Conservation (phyloP, 2,797 vertebrate species). For the Mormyrus proboscirostris region DNA sequence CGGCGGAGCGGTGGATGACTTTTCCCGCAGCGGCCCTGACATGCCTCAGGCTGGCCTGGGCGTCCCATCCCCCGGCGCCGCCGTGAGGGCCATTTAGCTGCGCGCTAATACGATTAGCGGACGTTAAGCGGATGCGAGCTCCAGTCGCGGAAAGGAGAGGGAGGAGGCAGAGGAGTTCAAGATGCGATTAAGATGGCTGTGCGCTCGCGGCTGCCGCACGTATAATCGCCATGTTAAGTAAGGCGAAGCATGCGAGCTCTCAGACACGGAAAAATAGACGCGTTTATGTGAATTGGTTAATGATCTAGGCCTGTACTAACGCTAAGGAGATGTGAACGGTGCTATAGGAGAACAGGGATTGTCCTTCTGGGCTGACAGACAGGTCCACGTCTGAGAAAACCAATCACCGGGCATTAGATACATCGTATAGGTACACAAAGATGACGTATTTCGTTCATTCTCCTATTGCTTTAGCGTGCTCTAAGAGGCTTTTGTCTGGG, state of each 20-base stretch:
- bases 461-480: neutral
- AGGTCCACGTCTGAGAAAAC: constrained; percentile 37
- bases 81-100: constrained; percentile 77
- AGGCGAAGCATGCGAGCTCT: constrained; percentile 57
- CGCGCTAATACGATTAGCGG: constrained; percentile 72
- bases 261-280: constrained; percentile 63
- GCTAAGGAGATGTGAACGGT: constrained; percentile 50
- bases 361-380: constrained; percentile 18
- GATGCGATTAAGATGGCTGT: constrained; percentile 73
- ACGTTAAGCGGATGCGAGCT: constrained; percentile 76
- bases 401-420: neutral
- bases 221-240: constrained; percentile 31
- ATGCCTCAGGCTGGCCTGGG: constrained; percentile 86
- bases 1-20: constrained; percentile 35
- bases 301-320: constrained; percentile 60
- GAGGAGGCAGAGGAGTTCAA: constrained; percentile 50
- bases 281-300: constrained; percentile 65
- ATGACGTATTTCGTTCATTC: neutral
- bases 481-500: neutral
- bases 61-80: constrained; percentile 88
- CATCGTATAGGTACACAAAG: neutral
- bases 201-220: constrained; percentile 39
- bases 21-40: constrained; percentile 58
- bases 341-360: constrained; percentile 25
- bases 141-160: constrained; percentile 59